Conservation (phyloP, 1,140 invertebrate species). For the Calephelis virginiensis region DNA sequence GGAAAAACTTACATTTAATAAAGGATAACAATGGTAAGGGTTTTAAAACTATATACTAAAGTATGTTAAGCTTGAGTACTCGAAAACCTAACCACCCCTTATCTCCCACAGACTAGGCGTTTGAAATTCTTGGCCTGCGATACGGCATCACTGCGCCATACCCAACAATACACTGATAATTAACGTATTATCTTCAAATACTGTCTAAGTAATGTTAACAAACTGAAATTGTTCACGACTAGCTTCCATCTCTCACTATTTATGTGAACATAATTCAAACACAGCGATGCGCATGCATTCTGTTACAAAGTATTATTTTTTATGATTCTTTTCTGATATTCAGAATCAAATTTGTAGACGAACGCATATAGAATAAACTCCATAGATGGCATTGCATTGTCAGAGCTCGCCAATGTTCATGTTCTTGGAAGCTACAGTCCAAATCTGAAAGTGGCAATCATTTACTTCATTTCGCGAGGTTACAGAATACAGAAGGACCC, state of each 20-base stretch:
- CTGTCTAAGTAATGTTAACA: conserved; percentile 24
- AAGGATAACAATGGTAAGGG: too few relatives aligned
- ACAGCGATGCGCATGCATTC: conserved; percentile 4
- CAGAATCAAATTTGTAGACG: too few relatives aligned
- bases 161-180: conserved; percentile 18
- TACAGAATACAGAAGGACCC: too few relatives aligned
- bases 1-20: too few relatives aligned
- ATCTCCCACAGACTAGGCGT: conserved; percentile 5
- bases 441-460: too few relatives aligned
- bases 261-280: conserved; percentile 13
- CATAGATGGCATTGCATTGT: too few relatives aligned
- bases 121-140: conserved; percentile 18
- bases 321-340: neutral
- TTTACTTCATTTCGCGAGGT: too few relatives aligned
- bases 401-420: too few relatives aligned
- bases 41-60: neutral
- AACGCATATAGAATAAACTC: too few relatives aligned
- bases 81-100: conserved; percentile 4
- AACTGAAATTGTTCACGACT: conserved; percentile 17
- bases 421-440: too few relatives aligned
- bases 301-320: neutral
- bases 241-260: conserved; percentile 17
- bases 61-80: neutral
- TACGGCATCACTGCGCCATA: conserved; percentile 3
- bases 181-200: conserved; percentile 20